A percentile compares a stretch with the other conserved stretches of the same genome.
Evolutionary conservation across 2,113 vertebrate species (phyloP).

Genomic region (Ornithorhynchus anatinus): DNA sequence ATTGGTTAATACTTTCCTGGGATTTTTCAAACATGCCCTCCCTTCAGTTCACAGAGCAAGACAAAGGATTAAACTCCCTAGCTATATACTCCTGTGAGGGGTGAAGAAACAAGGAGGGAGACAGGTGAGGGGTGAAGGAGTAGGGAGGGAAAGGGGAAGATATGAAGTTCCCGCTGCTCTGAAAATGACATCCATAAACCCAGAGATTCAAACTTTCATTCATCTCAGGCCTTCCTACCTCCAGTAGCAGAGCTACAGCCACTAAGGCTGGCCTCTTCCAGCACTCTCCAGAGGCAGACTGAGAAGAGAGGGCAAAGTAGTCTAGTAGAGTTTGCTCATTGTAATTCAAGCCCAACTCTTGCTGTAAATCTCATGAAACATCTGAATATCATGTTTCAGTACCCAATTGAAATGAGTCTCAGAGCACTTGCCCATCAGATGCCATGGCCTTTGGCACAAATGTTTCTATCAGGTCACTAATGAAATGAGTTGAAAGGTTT

Average conservation of each 20-base stretch:
- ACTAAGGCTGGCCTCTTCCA: not conserved
- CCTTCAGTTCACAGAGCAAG: not conserved
- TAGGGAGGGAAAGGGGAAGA: too few relatives aligned
- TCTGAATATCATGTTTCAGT: not conserved
- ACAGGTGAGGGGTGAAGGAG: too few relatives aligned
- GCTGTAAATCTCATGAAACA: accelerated
- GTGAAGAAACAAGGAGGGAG: too few relatives aligned
- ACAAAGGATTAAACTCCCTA: constrained; percentile 14
- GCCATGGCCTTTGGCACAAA: not conserved
- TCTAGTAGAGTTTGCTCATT: accelerated
- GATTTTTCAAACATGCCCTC: not conserved
- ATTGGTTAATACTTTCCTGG: not conserved
- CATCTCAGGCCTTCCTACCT: not conserved
- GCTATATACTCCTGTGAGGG: not conserved
- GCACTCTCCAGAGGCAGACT: not conserved
- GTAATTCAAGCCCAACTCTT: not conserved
- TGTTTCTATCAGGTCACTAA: not conserved
- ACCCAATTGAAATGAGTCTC: not conserved
- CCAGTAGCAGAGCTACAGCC: not conserved
- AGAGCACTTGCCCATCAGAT: not conserved
- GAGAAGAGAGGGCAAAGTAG: not conserved
- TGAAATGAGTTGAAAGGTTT: not conserved
- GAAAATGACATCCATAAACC: constrained; percentile 5
- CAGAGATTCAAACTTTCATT: constrained; percentile 6
- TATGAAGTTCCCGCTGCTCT: constrained; percentile 26